Evolutionary conservation across 2,888 invertebrate species (phyloP).

Genomic region (Caenorhabditis virilis): DNA sequence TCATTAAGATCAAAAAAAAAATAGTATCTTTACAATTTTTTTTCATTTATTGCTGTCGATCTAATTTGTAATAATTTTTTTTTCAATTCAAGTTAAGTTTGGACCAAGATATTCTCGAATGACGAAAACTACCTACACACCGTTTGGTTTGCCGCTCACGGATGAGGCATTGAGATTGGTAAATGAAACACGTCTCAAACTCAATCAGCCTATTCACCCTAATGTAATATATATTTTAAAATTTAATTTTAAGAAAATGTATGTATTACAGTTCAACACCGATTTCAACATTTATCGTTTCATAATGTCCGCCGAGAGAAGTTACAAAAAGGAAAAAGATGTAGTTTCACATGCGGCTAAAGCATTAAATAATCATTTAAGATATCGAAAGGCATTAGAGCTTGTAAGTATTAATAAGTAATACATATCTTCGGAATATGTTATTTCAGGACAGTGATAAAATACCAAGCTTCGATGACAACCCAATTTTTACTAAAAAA

Average conservation of each 20-base stretch:
- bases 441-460: slow-evolving; percentile 52
- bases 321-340: slow-evolving; percentile 56
- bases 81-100: too few relatives aligned
- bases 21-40: too few relatives aligned
- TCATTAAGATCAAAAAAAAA: too few relatives aligned
- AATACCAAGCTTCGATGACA: slow-evolving; percentile 61
- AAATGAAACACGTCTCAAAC: slow-evolving; percentile 56
- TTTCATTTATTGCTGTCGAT: too few relatives aligned
- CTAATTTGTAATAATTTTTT: too few relatives aligned
- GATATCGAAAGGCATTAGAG: slow-evolving; percentile 60
- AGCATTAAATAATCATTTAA: slow-evolving; percentile 64
- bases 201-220: slow-evolving; percentile 61
- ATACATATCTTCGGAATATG: background rate
- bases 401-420: slow-evolving; percentile 43
- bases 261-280: slow-evolving; percentile 60
- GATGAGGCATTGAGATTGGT: slow-evolving; percentile 59
- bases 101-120: too few relatives aligned
- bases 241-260: background rate
- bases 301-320: slow-evolving; percentile 59
- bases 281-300: slow-evolving; percentile 69
- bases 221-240: slow-evolving; percentile 43
- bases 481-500: slow-evolving; percentile 60
- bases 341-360: slow-evolving; percentile 62
- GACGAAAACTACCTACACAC: slow-evolving; percentile 24
- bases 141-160: slow-evolving; percentile 59